These are phyloP conservation scores for Hypothenemus hampei DNA, from an alignment of 1,140 invertebrate species.

Conservation along the genomic window DNA sequence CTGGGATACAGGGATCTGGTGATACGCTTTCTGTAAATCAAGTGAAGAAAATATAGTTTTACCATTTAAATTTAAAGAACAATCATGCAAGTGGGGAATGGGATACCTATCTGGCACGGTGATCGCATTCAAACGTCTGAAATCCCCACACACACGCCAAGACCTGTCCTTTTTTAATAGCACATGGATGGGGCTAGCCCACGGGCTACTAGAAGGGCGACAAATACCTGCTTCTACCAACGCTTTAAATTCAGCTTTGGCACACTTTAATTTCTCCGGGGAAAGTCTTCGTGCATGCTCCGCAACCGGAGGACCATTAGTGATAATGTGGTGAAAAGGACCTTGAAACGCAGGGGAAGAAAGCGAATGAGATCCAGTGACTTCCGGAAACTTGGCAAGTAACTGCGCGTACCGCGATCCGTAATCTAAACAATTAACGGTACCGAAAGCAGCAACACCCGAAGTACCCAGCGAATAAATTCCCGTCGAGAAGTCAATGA, in stretches of 20 bases:
- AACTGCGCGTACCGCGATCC: too few species aligned
- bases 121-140: background rate
- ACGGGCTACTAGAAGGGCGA: background rate
- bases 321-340: background rate
- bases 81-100: background rate
- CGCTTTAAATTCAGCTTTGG: background rate
- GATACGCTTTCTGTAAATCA: background rate
- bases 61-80: background rate
- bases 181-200: background rate
- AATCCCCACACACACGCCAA: background rate
- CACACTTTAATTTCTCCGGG: background rate
- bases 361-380: too few species aligned
- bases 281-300: background rate
- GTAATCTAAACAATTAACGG: too few species aligned
- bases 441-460: too few species aligned
- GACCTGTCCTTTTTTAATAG: background rate
- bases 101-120: background rate
- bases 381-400: too few species aligned
- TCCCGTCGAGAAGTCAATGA: too few species aligned
- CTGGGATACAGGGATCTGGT: background rate
- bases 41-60: background rate
- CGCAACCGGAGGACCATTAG: background rate
- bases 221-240: background rate
- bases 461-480: too few species aligned
- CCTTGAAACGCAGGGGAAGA: too few species aligned